Evolutionary conservation across 2,797 vertebrate species (phyloP), one percentile per base, ranked within the genome.

Genomic region (Silurus lanzhouensis): DNA sequence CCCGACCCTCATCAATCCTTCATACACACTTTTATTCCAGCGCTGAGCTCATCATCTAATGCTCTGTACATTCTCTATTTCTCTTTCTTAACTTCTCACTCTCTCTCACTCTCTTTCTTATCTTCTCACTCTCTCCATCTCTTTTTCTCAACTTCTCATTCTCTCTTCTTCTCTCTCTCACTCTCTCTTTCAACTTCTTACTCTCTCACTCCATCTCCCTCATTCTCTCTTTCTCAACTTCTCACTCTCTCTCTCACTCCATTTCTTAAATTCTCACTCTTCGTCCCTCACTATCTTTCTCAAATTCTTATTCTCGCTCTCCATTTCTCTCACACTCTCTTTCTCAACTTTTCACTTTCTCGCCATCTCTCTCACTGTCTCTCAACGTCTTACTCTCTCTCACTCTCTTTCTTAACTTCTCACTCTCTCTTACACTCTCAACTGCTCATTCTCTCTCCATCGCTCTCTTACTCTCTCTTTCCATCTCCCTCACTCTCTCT

Each of bases 91-190:
- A 2, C 5, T 25, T 66, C 22, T 25, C 10, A 2, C 9, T n/a
- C 22, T 9, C 25, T 25, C n/a, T 25, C n/a, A 2, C 31, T 2
- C 31, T 38, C 31, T 31, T 2, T 38, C 31, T 38, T 0, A 38
- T 2, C 31, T 38, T 38, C 31, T 38, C 31, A 3, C 2, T 38
- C 31, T 38, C 63, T 66, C n/a, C 9, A 12, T 60, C 12, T 66
- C 9, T 12, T 0, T 12, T n/a, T 10, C 2, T 9, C 9, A n/a
- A n/a, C 2, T 12, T 13, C 4, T 12, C 4, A 12, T n/a, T n/a
- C 22, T 8, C 6, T 66, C 20, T 66, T n/a, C 27, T 27, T 27
- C 15, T 9, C 25, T 27, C 25, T 17, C 5, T 17, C 6, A 15
- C 27, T 17, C 25, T 25, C n/a, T 13, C n/a, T 2, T 31, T 31